These are phyloP conservation scores for Diarsia mendica DNA, from an alignment of 2,888 invertebrate genomes.

Conservation along the genomic window DNA sequence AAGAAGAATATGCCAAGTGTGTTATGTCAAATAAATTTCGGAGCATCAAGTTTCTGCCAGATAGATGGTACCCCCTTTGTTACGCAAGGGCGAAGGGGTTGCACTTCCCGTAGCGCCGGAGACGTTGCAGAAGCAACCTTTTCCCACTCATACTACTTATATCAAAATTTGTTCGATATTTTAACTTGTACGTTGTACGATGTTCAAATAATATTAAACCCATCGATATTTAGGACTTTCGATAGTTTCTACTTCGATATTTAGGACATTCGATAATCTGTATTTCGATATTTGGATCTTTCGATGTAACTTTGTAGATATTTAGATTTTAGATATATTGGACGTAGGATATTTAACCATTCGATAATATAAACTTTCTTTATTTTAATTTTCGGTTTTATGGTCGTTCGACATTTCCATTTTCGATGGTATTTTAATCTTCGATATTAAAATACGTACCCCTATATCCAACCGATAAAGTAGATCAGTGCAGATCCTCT, in stretches of 20 bases:
- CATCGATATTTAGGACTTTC: conserved; percentile 11
- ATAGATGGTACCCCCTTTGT: too few species aligned
- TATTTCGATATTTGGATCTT: conserved; percentile 6
- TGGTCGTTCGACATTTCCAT: neutral
- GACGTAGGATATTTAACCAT: too few species aligned
- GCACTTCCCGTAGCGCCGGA: neutral
- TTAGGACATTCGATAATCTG: conserved; percentile 9
- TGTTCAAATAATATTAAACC: too few species aligned
- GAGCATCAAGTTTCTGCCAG: too few species aligned
- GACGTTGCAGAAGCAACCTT: neutral
- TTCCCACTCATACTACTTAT: too few species aligned
- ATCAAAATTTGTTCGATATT: neutral
- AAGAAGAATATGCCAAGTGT: too few species aligned
- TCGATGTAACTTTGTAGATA: conserved; percentile 10
- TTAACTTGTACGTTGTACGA: neutral
- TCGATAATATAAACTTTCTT: too few species aligned
- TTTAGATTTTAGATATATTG: conserved; percentile 11
- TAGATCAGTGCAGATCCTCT: too few species aligned
- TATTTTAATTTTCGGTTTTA: neutral
- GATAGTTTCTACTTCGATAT: conserved; percentile 2
- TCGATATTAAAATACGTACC: neutral
- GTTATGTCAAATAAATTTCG: too few species aligned
- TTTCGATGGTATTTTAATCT: neutral
- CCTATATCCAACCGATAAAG: too few species aligned
- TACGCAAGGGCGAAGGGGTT: neutral